Conservation (phyloP, 2,113 vertebrate genomes). For the Sylvilagus bachmani region DNA sequence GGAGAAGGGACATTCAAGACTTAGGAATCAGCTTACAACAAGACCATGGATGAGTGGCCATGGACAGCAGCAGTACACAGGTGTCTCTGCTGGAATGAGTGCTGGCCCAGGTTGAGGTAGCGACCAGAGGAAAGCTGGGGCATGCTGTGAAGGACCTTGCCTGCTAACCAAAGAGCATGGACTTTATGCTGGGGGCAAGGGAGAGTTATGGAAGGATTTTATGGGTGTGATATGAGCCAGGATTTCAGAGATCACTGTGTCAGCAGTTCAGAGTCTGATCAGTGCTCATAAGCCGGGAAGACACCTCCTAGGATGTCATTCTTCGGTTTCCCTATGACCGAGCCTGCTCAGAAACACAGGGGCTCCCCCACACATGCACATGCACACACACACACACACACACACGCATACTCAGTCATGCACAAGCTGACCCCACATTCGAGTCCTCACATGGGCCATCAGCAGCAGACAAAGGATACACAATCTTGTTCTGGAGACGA, state of each 20-base stretch:
- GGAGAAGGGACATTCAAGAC: neutral
- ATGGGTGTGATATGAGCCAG: neutral
- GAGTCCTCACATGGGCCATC: neutral
- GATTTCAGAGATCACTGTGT: neutral
- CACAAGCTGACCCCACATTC: neutral
- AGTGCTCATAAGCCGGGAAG: neutral
- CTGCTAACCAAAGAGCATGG: neutral
- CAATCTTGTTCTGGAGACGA: slow-evolving; percentile 86
- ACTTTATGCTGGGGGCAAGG: neutral
- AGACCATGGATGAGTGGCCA: neutral
- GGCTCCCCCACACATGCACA: neutral
- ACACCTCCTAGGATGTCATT: neutral
- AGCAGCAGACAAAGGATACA: slow-evolving; percentile 93
- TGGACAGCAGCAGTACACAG: neutral
- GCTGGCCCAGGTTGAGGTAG: neutral
- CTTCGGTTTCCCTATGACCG: neutral
- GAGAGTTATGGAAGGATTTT: neutral
- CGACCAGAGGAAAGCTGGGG: neutral
- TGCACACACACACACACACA: neutral
- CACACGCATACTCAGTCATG: neutral
- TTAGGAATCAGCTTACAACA: neutral
- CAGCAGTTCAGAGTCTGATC: neutral
- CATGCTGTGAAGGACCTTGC: neutral
- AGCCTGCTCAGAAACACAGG: neutral
- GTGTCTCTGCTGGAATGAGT: neutral